A percentile compares a stretch with the other conserved stretches of the same genome.
Evolutionary conservation across 1,140 invertebrate species (phyloP).

Genomic region (Drosophila mauritiana): DNA sequence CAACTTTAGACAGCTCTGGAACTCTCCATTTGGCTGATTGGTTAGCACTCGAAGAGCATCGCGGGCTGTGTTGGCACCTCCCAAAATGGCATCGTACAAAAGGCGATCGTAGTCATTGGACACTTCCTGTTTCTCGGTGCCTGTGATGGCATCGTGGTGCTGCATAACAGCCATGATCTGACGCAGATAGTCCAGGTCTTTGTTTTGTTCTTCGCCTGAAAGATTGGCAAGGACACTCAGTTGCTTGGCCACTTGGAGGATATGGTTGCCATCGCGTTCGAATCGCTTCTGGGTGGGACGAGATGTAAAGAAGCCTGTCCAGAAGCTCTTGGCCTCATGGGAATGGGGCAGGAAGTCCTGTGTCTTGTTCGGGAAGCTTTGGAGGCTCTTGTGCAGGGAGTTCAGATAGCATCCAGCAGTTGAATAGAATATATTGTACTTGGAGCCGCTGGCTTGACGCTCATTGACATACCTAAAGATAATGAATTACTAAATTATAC

Average conservation of each 20-base stretch:
- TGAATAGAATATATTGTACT: slow-evolving; percentile 85
- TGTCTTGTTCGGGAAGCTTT: slow-evolving; percentile 88
- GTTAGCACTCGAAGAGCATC: slow-evolving; percentile 68
- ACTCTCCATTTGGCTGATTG: slow-evolving; percentile 85
- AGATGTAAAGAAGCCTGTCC: slow-evolving; percentile 98
- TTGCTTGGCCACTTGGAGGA: slow-evolving; percentile 89
- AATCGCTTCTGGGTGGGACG: slow-evolving; percentile 93
- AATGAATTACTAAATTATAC: not conserved
- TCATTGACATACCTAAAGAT: slow-evolving; percentile 83
- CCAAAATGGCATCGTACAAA: slow-evolving; percentile 58
- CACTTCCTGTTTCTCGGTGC: slow-evolving; percentile 96
- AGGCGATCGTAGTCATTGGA: slow-evolving; percentile 91
- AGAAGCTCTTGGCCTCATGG: slow-evolving; percentile 92
- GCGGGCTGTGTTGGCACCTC: slow-evolving; percentile 46
- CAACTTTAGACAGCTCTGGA: slow-evolving; percentile 87
- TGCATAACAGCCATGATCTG: slow-evolving; percentile 92
- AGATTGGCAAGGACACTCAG: slow-evolving; percentile 84
- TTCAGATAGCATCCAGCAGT: slow-evolving; percentile 97
- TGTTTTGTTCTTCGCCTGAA: slow-evolving; percentile 33
- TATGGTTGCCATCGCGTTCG: slow-evolving; percentile 91
- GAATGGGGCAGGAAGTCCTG: slow-evolving; percentile 98
- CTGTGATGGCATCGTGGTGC: slow-evolving; percentile 95
- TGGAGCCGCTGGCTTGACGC: slow-evolving; percentile 87
- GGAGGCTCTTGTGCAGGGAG: slow-evolving; percentile 89
- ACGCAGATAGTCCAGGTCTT: slow-evolving; percentile 72